Base-by-base conservation (phyloP, 2,113 vertebrate species). In the Athene noctua region DNA sequence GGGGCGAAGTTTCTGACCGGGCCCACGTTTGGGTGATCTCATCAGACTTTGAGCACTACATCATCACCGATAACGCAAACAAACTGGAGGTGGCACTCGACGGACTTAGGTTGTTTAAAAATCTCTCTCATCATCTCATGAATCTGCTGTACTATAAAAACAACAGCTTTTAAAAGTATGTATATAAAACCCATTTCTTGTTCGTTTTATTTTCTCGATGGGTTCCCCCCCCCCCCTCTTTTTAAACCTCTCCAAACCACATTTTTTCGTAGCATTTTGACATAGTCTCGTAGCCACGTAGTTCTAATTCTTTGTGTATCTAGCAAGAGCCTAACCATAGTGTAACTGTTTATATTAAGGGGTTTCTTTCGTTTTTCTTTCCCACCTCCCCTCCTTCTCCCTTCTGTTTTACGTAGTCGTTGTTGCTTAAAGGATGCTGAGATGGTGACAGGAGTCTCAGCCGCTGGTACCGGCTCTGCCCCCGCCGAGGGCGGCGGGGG, bases 101-200 rank as follows among this genome's bases (percentile, higher is more conserved):
- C 77, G 96, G 98, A 98, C 97, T 97, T 96, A 95, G 97, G 97
- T 97, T 96, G 95, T 97, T 98, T 98, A 61, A 77, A 77, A 97
- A 94, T 96, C 97, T 98, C 97, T 98, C 97, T 98, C 98, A 98
- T 99, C 99, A 99, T 99, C 99, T 99, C 99, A 99, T 98, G 96
- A 98, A 98, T 98, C 99, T 99, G 99, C 99, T 99, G 99, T 99
- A 99, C 98, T 98, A 99, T 99, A 99, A 98, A 94, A 98, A 97
- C 97, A 97, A 98, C 98, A 98, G 98, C 98, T 98, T 98, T 98
- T 98, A 98, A 98, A 98, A 98, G 98, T 98, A 98, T 98, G 98
- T 98, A 97, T 96, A 98, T 98, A 98, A 98, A 98, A 97, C 80
- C 97, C 98, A 98, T 98, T 98, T 98, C 98, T 98, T 92, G 98